A percentile compares a stretch with the other conserved stretches of the same genome.
Evolutionary conservation across 1,140 invertebrate species (phyloP).

Genomic region (Aphis gossypii): DNA sequence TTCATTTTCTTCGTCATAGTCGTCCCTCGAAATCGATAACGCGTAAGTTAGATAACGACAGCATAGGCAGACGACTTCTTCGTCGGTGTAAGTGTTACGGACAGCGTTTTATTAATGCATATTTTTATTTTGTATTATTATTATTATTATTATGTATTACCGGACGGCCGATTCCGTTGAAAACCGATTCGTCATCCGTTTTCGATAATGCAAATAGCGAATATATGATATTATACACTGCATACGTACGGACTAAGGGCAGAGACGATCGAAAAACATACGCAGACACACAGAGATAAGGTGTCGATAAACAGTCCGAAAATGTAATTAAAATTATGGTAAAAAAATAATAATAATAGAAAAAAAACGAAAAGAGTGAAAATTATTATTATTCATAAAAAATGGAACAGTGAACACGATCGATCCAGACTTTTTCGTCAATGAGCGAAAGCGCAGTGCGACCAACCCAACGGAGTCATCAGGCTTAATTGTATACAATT

Average conservation of each 20-base stretch:
- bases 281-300: conserved; percentile 9
- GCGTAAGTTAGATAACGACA: conserved; percentile 26
- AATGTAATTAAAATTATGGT: conserved; percentile 34
- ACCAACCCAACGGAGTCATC: background rate
- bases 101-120: background rate
- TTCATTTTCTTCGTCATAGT: conserved; percentile 53
- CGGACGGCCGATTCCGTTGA: background rate
- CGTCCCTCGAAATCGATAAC: conserved; percentile 36
- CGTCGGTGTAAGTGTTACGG: background rate
- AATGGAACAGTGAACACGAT: conserved; percentile 54
- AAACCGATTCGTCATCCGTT: conserved; percentile 28
- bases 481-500: conserved; percentile 3
- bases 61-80: background rate
- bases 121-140: background rate
- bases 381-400: conserved; percentile 49
- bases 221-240: background rate
- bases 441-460: conserved; percentile 44
- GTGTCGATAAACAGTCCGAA: conserved; percentile 47
- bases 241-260: background rate
- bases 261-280: background rate
- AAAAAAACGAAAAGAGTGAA: conserved; percentile 51
- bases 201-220: background rate
- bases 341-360: conserved; percentile 14
- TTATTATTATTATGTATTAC: background rate
- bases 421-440: conserved; percentile 53